Percentiles rank a stretch among this genome's conserved stretches.
Conservation (phyloP, 2,113 vertebrate species). For the Ifrita kowaldi region DNA sequence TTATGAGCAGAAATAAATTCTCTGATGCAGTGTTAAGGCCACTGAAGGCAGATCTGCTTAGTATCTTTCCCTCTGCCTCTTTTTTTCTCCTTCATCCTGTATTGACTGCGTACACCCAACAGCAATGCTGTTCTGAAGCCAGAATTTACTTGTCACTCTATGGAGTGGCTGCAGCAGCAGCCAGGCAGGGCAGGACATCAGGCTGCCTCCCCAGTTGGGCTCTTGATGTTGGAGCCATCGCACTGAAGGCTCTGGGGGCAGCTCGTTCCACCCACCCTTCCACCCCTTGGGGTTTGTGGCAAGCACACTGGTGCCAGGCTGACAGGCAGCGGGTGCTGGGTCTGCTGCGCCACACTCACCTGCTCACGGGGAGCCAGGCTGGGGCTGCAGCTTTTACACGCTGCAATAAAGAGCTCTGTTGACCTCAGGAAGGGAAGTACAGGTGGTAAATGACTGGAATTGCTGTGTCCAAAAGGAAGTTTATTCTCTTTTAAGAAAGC, state of each 20-base stretch:
- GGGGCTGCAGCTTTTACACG: not conserved
- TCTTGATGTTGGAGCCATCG: not conserved
- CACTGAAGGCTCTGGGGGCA: not conserved
- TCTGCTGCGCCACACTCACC: not conserved
- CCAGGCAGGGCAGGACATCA: not conserved
- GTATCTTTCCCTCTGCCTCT: not conserved
- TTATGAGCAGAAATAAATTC: not conserved
- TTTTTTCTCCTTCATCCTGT: not conserved
- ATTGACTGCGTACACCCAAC: rapidly evolving
- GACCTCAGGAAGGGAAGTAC: not conserved
- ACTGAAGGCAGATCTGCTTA: not conserved
- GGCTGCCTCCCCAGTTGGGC: rapidly evolving
- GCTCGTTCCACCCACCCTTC: not conserved
- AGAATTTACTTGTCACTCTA: not conserved
- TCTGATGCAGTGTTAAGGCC: not conserved
- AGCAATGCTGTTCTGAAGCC: not conserved
- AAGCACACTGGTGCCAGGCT: not conserved
- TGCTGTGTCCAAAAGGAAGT: not conserved
- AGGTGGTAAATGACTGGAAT: not conserved
- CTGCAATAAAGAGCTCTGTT: not conserved
- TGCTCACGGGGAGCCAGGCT: rapidly evolving
- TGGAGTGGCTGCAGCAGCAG: not conserved
- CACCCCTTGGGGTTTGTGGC: not conserved
- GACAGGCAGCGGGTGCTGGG: rapidly evolving
- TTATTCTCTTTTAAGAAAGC: not conserved